A percentile compares a stretch with the other conserved stretches of the same genome.
Evolutionary conservation across 2,113 vertebrate genomes (phyloP).

Genomic region (Tyrannus savana): DNA sequence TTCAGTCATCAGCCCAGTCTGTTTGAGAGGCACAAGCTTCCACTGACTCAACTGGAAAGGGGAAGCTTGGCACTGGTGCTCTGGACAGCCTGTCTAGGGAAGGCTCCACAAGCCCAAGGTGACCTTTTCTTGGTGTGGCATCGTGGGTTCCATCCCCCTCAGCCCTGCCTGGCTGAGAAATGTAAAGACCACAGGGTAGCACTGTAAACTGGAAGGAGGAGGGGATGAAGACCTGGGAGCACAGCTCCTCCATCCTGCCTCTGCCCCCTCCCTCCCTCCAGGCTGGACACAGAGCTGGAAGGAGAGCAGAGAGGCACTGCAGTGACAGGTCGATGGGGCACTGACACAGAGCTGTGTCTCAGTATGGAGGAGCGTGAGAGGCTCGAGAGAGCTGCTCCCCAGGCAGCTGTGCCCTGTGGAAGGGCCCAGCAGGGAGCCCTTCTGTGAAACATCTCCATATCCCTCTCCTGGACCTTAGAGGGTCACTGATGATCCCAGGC

Average conservation of each 20-base stretch:
- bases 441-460: neutral
- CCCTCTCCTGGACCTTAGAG: neutral
- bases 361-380: fast-evolving
- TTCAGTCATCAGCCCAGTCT: neutral
- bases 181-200: neutral
- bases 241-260: neutral
- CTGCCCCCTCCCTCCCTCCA: neutral
- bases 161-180: neutral
- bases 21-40: conserved; percentile 1
- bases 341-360: neutral
- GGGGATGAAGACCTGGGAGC: neutral
- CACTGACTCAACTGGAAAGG: conserved; percentile 53
- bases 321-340: neutral
- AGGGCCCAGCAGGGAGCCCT: neutral
- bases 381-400: neutral
- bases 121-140: neutral
- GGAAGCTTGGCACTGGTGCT: neutral
- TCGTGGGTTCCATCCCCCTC: neutral
- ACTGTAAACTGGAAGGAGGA: fast-evolving
- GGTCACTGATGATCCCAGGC: neutral
- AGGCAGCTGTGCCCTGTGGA: neutral
- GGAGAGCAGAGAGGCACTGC: neutral
- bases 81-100: neutral
- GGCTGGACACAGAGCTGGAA: fast-evolving
- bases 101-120: neutral